phyloP scores from a whole-genome alignment of 2,888 invertebrate genomes.

The Parnassius apollo region DNA sequence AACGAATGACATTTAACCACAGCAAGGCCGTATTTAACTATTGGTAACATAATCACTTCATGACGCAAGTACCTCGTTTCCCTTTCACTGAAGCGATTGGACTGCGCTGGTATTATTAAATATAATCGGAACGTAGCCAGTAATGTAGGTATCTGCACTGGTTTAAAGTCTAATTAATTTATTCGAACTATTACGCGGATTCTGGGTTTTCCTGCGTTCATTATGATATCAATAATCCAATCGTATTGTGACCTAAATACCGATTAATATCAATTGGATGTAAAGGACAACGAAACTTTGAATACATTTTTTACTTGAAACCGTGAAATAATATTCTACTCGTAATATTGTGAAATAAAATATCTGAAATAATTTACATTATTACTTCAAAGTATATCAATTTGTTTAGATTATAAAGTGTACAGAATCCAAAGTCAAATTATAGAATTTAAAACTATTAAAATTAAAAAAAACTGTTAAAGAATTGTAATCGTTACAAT shows the following conservation, averaged over 20 bases:
- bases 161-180: slow-evolving; percentile 33
- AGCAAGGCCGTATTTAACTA: slow-evolving; percentile 50
- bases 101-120: slow-evolving; percentile 28
- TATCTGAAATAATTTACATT: no score
- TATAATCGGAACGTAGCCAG: slow-evolving; percentile 8
- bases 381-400: no score
- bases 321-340: no score
- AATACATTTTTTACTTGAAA: not conserved
- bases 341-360: no score
- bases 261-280: slow-evolving; percentile 13
- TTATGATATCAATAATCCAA: slow-evolving; percentile 9
- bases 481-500: no score
- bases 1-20: slow-evolving; percentile 38
- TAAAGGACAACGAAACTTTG: slow-evolving; percentile 17
- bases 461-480: no score
- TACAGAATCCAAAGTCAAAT: no score
- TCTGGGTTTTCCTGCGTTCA: slow-evolving; percentile 24
- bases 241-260: slow-evolving; percentile 20
- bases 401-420: no score
- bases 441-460: no score
- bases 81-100: slow-evolving; percentile 71
- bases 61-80: slow-evolving; percentile 61
- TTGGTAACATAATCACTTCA: slow-evolving; percentile 37
- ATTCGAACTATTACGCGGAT: slow-evolving; percentile 29
- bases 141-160: slow-evolving; percentile 1